phyloP scores from a whole-genome alignment of 2,888 invertebrate species.

The Cataglyphis rosenhaueri region DNA sequence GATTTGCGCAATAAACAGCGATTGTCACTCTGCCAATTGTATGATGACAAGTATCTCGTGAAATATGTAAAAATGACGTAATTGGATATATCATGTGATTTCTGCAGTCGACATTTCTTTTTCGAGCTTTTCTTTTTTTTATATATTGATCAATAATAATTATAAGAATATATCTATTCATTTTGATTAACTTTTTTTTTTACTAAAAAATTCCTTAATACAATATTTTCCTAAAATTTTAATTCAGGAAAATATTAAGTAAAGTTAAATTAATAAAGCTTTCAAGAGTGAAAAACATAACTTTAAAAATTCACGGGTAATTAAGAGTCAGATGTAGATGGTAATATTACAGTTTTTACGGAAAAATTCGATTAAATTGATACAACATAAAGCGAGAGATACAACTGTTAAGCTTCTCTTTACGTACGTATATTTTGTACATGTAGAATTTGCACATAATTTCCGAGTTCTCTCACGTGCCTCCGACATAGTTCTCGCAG shows the following conservation, averaged over 20 bases:
- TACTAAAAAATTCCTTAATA: background rate
- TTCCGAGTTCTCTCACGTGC: background rate
- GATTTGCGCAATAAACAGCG: slow-evolving; percentile 47
- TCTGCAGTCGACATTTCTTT: background rate
- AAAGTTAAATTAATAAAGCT: no score
- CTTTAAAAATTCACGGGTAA: no score
- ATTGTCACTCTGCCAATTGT: background rate
- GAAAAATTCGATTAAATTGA: slow-evolving; percentile 3
- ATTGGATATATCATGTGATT: background rate
- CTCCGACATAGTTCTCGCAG: background rate
- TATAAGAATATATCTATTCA: background rate
- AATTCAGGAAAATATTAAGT: no score
- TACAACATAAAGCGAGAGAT: background rate
- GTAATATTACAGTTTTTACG: background rate
- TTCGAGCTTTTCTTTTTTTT: background rate
- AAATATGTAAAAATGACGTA: background rate
- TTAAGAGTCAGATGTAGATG: no score
- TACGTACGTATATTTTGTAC: background rate
- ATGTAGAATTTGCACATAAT: background rate
- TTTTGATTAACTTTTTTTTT: background rate
- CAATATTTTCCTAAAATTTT: background rate
- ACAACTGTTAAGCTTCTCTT: background rate
- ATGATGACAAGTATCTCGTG: background rate
- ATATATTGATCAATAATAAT: background rate
- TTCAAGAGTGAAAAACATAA: no score